These are phyloP conservation scores for Lysandra bellargus DNA, from an alignment of 2,888 invertebrate genomes.

Conservation along the genomic window DNA sequence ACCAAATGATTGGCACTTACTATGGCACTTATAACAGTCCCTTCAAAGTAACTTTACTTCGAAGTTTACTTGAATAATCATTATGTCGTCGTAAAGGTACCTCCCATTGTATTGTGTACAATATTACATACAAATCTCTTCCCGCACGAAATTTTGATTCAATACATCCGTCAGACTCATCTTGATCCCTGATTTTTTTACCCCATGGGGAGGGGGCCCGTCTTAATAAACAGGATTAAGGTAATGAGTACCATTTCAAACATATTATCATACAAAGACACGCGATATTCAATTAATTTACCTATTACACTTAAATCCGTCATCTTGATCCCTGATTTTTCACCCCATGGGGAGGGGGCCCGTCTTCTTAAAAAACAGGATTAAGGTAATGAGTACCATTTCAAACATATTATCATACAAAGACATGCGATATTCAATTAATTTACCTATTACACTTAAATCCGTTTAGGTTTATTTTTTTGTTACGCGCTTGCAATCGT, in stretches of 20 bases:
- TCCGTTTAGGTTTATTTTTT: too few species aligned
- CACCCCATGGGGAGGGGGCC: background rate
- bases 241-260: too few species aligned
- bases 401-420: too few species aligned
- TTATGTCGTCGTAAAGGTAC: background rate
- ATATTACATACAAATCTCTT: background rate
- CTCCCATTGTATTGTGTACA: background rate
- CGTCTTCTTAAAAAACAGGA: background rate
- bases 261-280: too few species aligned
- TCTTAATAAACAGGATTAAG: background rate
- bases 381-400: too few species aligned
- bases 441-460: too few species aligned
- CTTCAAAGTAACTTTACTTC: background rate
- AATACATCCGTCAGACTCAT: background rate
- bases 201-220: background rate
- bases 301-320: too few species aligned
- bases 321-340: background rate
- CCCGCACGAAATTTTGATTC: background rate
- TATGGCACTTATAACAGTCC: conserved; percentile 36
- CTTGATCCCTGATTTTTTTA: background rate
- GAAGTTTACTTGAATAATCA: background rate
- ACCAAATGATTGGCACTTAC: conserved; percentile 55
- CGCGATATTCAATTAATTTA: too few species aligned
- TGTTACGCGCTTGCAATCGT: too few species aligned
- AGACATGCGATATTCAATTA: too few species aligned